Evolutionary conservation across 1,140 invertebrate genomes (phyloP).

Genomic region (Dendrolimus kikuchii): DNA sequence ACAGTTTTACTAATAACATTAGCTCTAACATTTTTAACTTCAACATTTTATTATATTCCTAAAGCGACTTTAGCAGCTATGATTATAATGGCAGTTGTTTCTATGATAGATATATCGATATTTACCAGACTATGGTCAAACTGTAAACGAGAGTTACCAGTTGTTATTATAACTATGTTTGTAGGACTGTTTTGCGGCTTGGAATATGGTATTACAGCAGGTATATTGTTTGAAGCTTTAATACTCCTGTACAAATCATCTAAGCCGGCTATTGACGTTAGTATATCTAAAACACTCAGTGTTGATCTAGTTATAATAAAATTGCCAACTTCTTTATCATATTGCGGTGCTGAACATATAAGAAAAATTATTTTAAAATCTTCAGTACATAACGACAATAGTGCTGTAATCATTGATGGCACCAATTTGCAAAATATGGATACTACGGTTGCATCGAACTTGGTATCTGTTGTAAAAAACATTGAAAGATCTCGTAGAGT

Average conservation of each 20-base stretch:
- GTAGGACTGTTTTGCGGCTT: constrained; percentile 42
- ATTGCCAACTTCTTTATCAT: constrained; percentile 35
- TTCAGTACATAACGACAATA: constrained; percentile 11
- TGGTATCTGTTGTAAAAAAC: constrained; percentile 47
- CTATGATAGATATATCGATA: constrained; percentile 49
- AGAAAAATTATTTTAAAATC: constrained; percentile 33
- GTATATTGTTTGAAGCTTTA: constrained; percentile 38
- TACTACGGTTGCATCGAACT: constrained; percentile 48
- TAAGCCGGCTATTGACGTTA: constrained; percentile 33
- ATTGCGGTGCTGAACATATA: constrained; percentile 51
- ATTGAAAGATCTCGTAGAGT: constrained; percentile 33
- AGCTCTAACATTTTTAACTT: constrained; percentile 46
- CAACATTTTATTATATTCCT: constrained; percentile 61
- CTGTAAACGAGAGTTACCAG: constrained; percentile 42
- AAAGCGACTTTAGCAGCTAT: constrained; percentile 57
- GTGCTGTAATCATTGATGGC: constrained; percentile 41
- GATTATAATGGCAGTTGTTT: constrained; percentile 58
- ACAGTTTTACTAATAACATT: constrained; percentile 60
- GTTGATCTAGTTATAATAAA: constrained; percentile 9
- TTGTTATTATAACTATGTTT: constrained; percentile 33
- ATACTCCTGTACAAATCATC: constrained; percentile 42
- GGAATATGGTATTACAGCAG: constrained; percentile 55
- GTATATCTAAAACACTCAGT: constrained; percentile 17
- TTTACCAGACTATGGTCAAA: constrained; percentile 37
- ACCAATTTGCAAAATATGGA: constrained; percentile 46